phyloP scores from a whole-genome alignment of 2,113 vertebrate species.

The Uropsilus gracilis region DNA sequence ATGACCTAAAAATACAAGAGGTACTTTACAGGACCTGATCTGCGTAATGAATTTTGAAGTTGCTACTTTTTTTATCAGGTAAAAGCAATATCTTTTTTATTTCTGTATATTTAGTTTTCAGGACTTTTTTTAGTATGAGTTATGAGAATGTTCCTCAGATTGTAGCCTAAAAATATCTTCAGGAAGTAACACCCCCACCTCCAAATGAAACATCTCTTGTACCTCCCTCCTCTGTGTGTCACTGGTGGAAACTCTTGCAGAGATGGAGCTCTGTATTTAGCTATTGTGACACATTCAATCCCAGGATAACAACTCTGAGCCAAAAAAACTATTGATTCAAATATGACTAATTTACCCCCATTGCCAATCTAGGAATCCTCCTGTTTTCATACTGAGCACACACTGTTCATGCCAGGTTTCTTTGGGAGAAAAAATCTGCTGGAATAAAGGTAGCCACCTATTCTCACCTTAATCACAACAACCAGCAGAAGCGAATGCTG shows the following conservation, averaged over 20 bases:
- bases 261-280: not conserved
- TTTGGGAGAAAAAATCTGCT: not conserved
- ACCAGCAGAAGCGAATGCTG: not conserved
- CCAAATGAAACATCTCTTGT: not conserved
- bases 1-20: not conserved
- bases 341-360: not conserved
- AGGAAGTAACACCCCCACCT: not conserved
- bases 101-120: not conserved
- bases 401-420: not conserved
- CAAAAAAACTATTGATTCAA: conserved; percentile 29
- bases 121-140: conserved; percentile 53
- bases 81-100: conserved; percentile 30
- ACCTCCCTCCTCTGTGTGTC: not conserved
- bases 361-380: not conserved
- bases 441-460: not conserved
- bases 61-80: not conserved
- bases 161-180: conserved; percentile 11
- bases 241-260: not conserved
- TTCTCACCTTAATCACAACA: not conserved
- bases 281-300: conserved; percentile 26
- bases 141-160: not conserved
- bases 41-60: not conserved
- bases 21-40: not conserved
- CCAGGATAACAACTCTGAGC: not conserved
- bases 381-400: not conserved